Percentiles rank a stretch among this genome's conserved stretches.
Evolutionary conservation across 1,140 invertebrate species (phyloP).

Genomic region (Ostrea edulis): DNA sequence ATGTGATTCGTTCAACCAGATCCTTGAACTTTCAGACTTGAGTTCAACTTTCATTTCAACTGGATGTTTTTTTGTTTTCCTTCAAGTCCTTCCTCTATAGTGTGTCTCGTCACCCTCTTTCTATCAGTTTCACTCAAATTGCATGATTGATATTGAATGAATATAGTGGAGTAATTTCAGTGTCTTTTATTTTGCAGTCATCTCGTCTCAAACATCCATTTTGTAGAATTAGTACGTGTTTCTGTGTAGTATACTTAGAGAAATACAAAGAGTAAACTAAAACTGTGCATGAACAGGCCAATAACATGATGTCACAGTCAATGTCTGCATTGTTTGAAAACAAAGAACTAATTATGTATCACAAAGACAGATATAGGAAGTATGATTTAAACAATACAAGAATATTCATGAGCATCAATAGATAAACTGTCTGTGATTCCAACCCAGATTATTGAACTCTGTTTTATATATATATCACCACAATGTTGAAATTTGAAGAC

Average conservation of each 20-base stretch:
- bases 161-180: neutral
- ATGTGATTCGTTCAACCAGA: constrained; percentile 7
- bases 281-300: too few relatives aligned
- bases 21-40: neutral
- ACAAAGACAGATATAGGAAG: too few relatives aligned
- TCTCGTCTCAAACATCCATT: neutral
- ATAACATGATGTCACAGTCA: too few relatives aligned
- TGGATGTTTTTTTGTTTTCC: neutral
- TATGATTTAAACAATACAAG: too few relatives aligned
- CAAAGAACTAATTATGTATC: too few relatives aligned
- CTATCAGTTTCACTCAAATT: neutral
- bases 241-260: neutral
- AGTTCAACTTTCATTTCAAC: constrained; percentile 28
- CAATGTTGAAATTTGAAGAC: too few relatives aligned
- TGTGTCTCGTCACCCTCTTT: neutral
- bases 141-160: constrained; percentile 23
- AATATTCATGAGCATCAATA: too few relatives aligned
- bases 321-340: too few relatives aligned
- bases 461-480: too few relatives aligned
- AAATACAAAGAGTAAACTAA: neutral
- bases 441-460: too few relatives aligned
- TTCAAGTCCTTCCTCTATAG: neutral
- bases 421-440: too few relatives aligned
- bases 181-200: neutral
- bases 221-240: constrained; percentile 2